Evolutionary conservation across 1,140 invertebrate species (phyloP).

Genomic region (Brachionus koreanus): DNA sequence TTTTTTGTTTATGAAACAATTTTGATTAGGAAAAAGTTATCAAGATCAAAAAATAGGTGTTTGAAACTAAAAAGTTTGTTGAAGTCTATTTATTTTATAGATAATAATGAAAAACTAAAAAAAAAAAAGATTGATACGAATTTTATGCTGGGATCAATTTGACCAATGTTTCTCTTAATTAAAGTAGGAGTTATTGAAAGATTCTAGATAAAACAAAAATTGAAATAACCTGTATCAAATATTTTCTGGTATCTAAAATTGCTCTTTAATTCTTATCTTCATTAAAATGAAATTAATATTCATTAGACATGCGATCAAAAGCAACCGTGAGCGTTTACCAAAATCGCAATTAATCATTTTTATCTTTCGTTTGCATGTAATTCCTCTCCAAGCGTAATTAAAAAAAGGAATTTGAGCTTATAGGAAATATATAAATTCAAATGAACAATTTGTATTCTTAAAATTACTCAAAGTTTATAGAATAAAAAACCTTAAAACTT

Average conservation of each 20-base stretch:
- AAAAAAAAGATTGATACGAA: neutral
- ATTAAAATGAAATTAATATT: constrained; percentile 29
- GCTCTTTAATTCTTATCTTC: constrained; percentile 18
- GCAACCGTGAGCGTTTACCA: neutral
- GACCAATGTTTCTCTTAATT: neutral
- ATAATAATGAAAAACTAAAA: neutral
- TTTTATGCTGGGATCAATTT: neutral
- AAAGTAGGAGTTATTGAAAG: neutral
- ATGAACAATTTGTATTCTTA: neutral
- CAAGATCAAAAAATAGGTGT: neutral
- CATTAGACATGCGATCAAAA: constrained; percentile 1
- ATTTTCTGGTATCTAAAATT: neutral
- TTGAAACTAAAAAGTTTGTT: neutral
- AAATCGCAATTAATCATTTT: constrained; percentile 32
- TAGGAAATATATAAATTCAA: neutral
- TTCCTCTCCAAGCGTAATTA: constrained; percentile 4
- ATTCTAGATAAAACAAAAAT: neutral
- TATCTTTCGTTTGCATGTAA: neutral
- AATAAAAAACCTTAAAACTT: neutral
- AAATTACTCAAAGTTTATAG: neutral
- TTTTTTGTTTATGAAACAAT: neutral
- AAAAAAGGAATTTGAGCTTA: neutral
- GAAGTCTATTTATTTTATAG: neutral
- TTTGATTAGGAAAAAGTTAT: neutral
- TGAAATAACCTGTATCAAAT: neutral